Evolutionary conservation across 2,113 vertebrate species (phyloP).

Genomic region (Bombycilla garrulus): DNA sequence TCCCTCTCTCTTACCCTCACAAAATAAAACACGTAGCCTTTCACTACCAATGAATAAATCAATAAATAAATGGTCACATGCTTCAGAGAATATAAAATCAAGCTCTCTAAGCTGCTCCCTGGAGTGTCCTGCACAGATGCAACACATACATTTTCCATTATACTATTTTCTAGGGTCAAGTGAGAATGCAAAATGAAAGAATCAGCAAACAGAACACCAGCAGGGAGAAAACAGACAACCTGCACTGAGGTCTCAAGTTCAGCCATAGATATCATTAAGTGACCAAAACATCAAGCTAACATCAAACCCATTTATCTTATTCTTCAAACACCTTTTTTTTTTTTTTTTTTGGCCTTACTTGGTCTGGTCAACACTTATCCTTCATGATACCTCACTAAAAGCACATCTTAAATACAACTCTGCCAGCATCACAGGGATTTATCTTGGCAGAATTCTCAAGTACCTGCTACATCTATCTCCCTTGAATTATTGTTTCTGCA

Average conservation of each 20-base stretch:
- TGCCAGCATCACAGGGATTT: not conserved
- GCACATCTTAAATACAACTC: not conserved
- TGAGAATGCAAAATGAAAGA: not conserved
- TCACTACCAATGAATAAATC: not conserved
- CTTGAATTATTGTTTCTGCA: not conserved
- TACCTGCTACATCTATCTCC: not conserved
- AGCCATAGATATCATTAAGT: not conserved
- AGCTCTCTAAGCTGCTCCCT: not conserved
- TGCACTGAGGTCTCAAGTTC: not conserved
- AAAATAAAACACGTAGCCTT: not conserved
- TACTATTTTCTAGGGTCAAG: not conserved
- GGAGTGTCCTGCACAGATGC: not conserved
- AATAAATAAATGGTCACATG: not conserved
- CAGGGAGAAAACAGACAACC: not conserved
- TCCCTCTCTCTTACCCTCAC: not conserved
- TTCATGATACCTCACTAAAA: not conserved
- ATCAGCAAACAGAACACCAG: not conserved
- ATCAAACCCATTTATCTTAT: not conserved
- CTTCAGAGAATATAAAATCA: not conserved
- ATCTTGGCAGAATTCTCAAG: not conserved
- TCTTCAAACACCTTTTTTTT: not conserved
- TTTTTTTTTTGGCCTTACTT: not conserved
- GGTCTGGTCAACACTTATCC: not conserved
- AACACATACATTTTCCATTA: not conserved
- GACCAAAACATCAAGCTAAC: not conserved